Evolutionary conservation across 2,888 invertebrate genomes (phyloP), one percentile per base, ranked within the genome.

Genomic region (Tetragonisca angustula): DNA sequence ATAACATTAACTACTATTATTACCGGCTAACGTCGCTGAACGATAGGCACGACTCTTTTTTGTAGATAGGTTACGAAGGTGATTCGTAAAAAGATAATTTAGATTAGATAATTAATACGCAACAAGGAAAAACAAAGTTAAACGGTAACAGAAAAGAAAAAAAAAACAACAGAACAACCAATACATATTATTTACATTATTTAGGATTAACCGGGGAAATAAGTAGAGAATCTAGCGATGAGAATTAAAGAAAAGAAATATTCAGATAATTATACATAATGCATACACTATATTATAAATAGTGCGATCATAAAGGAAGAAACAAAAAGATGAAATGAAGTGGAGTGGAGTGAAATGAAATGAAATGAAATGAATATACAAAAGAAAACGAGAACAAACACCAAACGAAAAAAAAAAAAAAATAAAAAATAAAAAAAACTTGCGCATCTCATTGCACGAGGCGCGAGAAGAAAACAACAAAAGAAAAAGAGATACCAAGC

Each of bases 131-230:
- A 81, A 43, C 49, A 78, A 54, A 50, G 71, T 71, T 68, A 67
- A 82, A 83, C 49, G 67, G 24, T 81, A 84, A 85, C 77, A 86
- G 76, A 80, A 79, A 84, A 83, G 75, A 74, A 84, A 84, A 73
- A 83, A 36, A 36, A 36, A n/a, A n/a, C n/a, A n/a, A 83, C 65
- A 67, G 86, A 88, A 84, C 85, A 88, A 88, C 90, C 87, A 90
- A 90, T 91, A 93, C 92, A 93, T 93, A 93, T 93, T 94, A 93
- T 94, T 94, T 92, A 94, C 91, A 93, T 94, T 92, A 94, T 89
- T 85, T 93, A 93, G 91, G 91, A 85, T 87, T 91, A 89, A 91
- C 88, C 85, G 90, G 92, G 91, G 90, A 89, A 78, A 80, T 85
- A 90, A 91, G 91, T 94, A 93, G 93, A 92, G 92, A 91, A 93